Evolutionary conservation across 92 coral and sea anemone genomes (phyloP).

Genomic region (Metridium senile): DNA sequence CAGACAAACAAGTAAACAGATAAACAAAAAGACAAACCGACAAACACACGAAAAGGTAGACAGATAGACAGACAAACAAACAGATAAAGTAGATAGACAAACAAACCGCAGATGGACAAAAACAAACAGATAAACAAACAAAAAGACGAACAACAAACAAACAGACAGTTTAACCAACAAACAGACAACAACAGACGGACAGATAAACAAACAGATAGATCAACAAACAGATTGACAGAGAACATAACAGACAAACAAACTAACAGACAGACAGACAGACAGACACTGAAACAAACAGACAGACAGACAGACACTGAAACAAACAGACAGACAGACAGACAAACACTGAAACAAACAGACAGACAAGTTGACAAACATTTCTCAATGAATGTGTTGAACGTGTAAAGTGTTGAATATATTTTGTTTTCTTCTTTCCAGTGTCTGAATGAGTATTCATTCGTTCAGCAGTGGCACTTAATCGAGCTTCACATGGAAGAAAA

Average conservation of each 20-base stretch:
- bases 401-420: neutral
- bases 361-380: no score
- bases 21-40: no score
- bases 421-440: conserved; percentile 35
- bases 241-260: neutral
- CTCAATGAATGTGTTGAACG: neutral
- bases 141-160: neutral
- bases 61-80: no score
- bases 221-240: no score
- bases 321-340: no score
- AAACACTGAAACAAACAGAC: neutral
- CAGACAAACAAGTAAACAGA: neutral
- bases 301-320: neutral
- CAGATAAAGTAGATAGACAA: no score
- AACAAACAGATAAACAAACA: no score
- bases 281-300: neutral
- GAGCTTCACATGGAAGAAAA: conserved; percentile 96
- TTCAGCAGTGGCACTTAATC: conserved; percentile 82
- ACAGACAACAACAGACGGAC: neutral
- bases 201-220: no score
- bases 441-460: conserved; percentile 71
- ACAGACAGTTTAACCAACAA: no score
- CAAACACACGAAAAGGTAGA: neutral
- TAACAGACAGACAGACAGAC: no score
- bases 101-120: neutral